Evolutionary conservation across 2,888 invertebrate species (phyloP).

Genomic region (Balanococcus diminutus): DNA sequence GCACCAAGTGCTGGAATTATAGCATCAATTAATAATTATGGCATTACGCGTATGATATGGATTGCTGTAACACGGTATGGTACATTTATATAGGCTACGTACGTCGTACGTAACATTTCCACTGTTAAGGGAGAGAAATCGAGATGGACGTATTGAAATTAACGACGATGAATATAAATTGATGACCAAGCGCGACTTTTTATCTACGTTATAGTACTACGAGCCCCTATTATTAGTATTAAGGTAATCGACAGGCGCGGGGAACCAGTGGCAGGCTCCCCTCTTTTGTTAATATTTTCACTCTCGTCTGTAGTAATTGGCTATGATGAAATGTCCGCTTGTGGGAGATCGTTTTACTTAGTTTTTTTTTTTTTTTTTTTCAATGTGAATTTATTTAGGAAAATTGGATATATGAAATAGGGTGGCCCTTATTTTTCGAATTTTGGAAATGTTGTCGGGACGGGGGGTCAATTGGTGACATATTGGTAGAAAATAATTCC

Average conservation of each 20-base stretch:
- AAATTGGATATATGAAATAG: too few species aligned
- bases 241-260: constrained; percentile 33
- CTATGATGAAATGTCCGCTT: constrained; percentile 48
- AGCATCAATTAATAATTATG: constrained; percentile 34
- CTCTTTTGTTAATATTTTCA: background rate
- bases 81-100: background rate
- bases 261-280: too few species aligned
- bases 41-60: constrained; percentile 41
- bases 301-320: constrained; percentile 44
- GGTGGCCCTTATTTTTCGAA: too few species aligned
- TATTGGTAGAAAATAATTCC: too few species aligned
- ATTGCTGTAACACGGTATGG: constrained; percentile 4
- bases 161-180: constrained; percentile 53
- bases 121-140: constrained; percentile 23
- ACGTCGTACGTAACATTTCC: background rate
- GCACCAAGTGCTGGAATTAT: background rate
- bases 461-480: too few species aligned
- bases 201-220: too few species aligned
- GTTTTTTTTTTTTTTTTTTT: too few species aligned
- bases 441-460: too few species aligned
- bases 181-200: background rate
- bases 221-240: constrained; percentile 52
- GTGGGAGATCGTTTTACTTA: too few species aligned
- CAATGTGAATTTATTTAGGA: too few species aligned
- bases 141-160: constrained; percentile 50